These are phyloP conservation scores for Andricus grossulariae DNA, from an alignment of 1,140 invertebrate genomes.

Conservation along the genomic window DNA sequence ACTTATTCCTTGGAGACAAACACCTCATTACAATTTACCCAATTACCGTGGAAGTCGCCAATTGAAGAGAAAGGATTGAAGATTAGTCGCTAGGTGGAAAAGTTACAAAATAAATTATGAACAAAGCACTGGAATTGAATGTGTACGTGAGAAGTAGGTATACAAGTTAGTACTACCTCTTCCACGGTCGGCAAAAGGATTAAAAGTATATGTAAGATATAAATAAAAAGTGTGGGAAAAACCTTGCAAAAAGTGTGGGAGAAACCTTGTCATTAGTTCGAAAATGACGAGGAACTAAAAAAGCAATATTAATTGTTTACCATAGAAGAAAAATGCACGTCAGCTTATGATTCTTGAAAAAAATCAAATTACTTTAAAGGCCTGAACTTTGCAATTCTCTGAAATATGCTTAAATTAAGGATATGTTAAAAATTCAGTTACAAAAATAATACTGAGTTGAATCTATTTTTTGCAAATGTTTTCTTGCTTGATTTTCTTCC, in stretches of 20 bases:
- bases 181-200: constrained; percentile 11
- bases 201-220: constrained; percentile 21
- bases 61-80: constrained; percentile 28
- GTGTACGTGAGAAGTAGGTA: constrained; percentile 27
- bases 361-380: not conserved
- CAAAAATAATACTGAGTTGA: too few relatives aligned
- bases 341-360: not conserved
- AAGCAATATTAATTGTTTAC: not conserved
- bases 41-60: constrained; percentile 16
- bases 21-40: constrained; percentile 18
- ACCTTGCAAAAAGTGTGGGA: constrained; percentile 25
- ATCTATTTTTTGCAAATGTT: too few relatives aligned
- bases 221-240: constrained; percentile 27
- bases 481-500: too few relatives aligned
- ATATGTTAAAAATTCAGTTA: too few relatives aligned
- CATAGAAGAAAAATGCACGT: not conserved
- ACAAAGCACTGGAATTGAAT: constrained; percentile 23
- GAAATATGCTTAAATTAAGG: not conserved
- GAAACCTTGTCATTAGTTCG: not conserved
- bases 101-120: constrained; percentile 21
- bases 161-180: constrained; percentile 3
- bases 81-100: constrained; percentile 20
- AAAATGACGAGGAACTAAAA: constrained; percentile 10
- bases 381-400: not conserved
- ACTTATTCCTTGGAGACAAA: constrained; percentile 4